Base-by-base conservation (phyloP, 2,888 invertebrate species). In the Cordilura impudica region DNA sequence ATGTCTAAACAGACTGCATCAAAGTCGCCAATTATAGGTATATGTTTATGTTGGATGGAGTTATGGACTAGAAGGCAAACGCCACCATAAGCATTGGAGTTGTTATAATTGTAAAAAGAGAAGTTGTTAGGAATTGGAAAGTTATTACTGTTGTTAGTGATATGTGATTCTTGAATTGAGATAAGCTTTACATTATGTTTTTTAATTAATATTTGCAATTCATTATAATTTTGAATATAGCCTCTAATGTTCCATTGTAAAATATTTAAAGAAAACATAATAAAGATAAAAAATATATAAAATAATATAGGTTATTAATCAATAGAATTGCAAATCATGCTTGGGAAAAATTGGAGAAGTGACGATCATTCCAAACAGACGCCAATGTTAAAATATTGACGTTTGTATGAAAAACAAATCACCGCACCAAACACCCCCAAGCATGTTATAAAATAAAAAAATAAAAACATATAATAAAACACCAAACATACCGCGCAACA, bases 91-190 rank as follows among this genome's bases (percentile, higher is more conserved):
- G 53, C 19, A 12, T 31, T 29, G 5, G 43, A 31, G n/a, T 47
- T 29, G 12, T 49, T 23, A 47, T 18, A 49, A 21, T 58, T 23
- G 26, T 66, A 31, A 0, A 39, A n/a, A 5, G 56, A 16, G 14
- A 35, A 58, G 31, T 60, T 66, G 5, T 8, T 16, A 23, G 56
- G 56, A 26, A 31, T 12, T 14, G 31, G 39, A 5, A 51, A 14
- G 14, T 71, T 58, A 19, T 71, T 77, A 2, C n/a, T n/a, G n/a
- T n/a, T n/a, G 65, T 77, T 49, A 77, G 29, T 10, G n/a, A 63
- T 19, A 45, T 71, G 29, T 31, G 65, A 54, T 14, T 77, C 58
- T 7, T 51, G 35, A 51, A 2, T 26, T 51, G 23, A 26, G 26
- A 26, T 71, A 71, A 35, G 39, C 63, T 60, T 43, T n/a, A n/a